Evolutionary conservation across 2,797 vertebrate genomes (phyloP).

Genomic region (Paguma larvata): DNA sequence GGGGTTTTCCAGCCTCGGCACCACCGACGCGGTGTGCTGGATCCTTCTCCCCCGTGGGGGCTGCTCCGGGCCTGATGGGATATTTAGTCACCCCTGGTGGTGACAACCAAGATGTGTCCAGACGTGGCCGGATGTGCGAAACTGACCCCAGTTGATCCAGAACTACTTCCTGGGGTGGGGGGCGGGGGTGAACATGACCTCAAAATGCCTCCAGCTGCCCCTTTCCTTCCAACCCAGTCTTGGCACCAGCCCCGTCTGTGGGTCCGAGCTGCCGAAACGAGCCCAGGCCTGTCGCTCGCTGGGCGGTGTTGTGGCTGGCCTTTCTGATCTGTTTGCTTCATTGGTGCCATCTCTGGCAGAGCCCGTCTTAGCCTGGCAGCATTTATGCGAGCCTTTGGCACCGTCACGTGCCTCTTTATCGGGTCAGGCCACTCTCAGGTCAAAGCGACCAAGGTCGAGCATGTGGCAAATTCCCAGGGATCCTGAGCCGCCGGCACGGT

Average conservation of each 20-base stretch:
- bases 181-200: not conserved
- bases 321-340: constrained; percentile 71
- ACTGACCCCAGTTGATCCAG: accelerated
- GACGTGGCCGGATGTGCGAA: not conserved
- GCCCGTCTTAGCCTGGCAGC: constrained; percentile 60
- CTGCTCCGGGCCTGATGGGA: accelerated
- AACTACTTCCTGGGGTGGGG: not conserved
- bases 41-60: accelerated
- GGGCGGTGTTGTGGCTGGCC: not conserved
- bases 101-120: not conserved
- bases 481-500: accelerated
- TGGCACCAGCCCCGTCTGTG: accelerated
- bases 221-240: not conserved
- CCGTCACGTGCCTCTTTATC: constrained; percentile 74
- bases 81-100: not conserved
- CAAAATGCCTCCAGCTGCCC: too few species aligned
- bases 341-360: not conserved
- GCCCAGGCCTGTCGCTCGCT: not conserved
- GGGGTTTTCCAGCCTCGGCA: accelerated
- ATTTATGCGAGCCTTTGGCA: constrained; percentile 53
- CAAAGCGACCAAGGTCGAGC: constrained; percentile 66
- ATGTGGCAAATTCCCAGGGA: not conserved
- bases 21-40: accelerated
- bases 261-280: not conserved
- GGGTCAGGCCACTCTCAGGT: constrained; percentile 75